Evolutionary conservation across 2,113 vertebrate genomes (phyloP).

Genomic region (Lycaon pictus): DNA sequence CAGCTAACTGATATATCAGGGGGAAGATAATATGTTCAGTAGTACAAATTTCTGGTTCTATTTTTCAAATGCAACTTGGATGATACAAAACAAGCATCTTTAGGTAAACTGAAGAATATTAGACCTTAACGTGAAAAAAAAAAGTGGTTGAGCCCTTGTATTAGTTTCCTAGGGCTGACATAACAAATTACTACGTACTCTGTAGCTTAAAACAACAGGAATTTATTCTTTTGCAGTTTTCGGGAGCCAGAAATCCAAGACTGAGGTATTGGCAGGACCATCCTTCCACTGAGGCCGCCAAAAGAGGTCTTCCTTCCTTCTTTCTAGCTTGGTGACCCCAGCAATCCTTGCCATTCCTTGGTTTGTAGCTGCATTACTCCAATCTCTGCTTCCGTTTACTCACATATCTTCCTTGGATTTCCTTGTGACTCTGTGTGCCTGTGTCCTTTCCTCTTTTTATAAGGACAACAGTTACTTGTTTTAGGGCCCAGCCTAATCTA

Average conservation of each 20-base stretch:
- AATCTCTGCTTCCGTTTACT: neutral
- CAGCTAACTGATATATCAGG: neutral
- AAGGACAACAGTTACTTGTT: neutral
- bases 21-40: neutral
- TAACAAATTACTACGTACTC: neutral
- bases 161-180: neutral
- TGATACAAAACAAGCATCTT: neutral
- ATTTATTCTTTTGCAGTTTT: neutral
- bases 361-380: neutral
- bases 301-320: neutral
- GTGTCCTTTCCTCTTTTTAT: neutral
- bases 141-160: neutral
- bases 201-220: neutral
- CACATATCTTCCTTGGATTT: neutral
- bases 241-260: neutral
- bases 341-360: neutral
- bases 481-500: neutral
- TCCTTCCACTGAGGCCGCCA: neutral
- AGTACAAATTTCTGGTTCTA: neutral
- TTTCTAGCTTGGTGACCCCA: neutral
- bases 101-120: neutral
- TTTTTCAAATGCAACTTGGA: neutral
- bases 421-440: neutral
- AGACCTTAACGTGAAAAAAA: neutral
- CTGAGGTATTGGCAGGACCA: no score